Conservation (phyloP, 2,888 invertebrate genomes). For the Pelosia muscerda region DNA sequence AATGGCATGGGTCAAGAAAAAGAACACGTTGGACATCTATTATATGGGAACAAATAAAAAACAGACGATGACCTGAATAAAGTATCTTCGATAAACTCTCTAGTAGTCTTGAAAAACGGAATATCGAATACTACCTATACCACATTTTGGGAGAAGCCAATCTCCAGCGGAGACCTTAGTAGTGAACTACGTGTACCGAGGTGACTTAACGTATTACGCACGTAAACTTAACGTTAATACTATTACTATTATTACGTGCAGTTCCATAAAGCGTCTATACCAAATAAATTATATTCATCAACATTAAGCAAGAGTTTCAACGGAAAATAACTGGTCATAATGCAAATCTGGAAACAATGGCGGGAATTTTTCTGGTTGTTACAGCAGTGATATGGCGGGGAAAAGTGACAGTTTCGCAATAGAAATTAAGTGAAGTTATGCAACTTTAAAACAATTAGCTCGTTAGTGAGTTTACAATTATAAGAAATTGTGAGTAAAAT, state of each 20-base stretch:
- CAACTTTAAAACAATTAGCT: slow-evolving; percentile 60
- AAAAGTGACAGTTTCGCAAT: slow-evolving; percentile 65
- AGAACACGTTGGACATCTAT: too few species aligned
- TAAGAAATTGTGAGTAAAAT: slow-evolving; percentile 45
- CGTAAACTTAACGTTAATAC: not conserved
- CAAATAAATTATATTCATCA: not conserved
- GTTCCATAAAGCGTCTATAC: not conserved
- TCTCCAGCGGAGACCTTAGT: too few species aligned
- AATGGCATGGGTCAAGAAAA: not conserved
- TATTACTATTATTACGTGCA: not conserved
- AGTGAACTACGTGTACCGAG: not conserved
- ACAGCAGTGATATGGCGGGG: slow-evolving; percentile 54
- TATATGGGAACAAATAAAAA: too few species aligned
- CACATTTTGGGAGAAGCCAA: too few species aligned
- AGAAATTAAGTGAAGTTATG: slow-evolving; percentile 62
- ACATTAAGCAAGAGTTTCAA: slow-evolving; percentile 39
- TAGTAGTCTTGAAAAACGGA: too few species aligned
- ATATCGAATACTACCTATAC: too few species aligned
- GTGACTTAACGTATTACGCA: not conserved
- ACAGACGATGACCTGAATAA: too few species aligned
- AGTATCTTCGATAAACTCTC: too few species aligned
- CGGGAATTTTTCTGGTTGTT: slow-evolving; percentile 50
- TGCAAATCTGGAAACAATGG: slow-evolving; percentile 60
- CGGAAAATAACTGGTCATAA: slow-evolving; percentile 31
- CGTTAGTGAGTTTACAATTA: slow-evolving; percentile 49